Base-by-base conservation (phyloP, 2,888 invertebrate species). In the Ochropleura leucogaster region DNA sequence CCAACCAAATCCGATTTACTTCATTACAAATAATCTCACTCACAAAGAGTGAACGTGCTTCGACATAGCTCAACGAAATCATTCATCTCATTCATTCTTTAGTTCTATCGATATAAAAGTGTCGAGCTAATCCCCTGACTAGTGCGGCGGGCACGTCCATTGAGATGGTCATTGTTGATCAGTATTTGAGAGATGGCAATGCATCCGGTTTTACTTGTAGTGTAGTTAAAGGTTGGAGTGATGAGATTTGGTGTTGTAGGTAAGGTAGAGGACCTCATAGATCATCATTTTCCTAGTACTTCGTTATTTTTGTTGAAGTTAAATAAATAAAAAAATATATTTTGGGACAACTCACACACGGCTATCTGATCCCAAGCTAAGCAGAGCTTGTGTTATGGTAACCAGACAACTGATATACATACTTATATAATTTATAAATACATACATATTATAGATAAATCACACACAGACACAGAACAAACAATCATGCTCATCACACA, bases 41-140 rank as follows among this genome's bases (percentile, higher is more conserved):
- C 40, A 65, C 49, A 82, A 77, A 49, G 76, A 68, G 42, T 59
- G 78, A 77, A 77, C 85, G 86, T 85, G 86, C 77, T 47, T 12
- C 9, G 68, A 79, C 84, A 85, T 79, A 83, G 55, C 53, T 14
- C 68, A 42, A 64, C 49, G 53, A 66, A 73, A 60, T 72, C 67
- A 72, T 69, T 73, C 78, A 49, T 64, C 40, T 44, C 60, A 71
- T 80, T 81, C 80, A 70, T 53, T 74, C 82, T 63, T 77, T 46
- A 69, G 60, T 81, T 72, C 67, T 79, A 87, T 86, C 87, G 87
- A 86, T 78, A 85, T 72, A 72, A 82, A 64, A 80, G 49, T 72
- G 59, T 74, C 79, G 85, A 79, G 18, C 20, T 84, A 87, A 87
- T 84, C 87, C 87, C 87, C 53, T 62, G 85, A 49, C 87, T 86